Conservation (phyloP, 1,140 invertebrate species). For the Manduca sexta region DNA sequence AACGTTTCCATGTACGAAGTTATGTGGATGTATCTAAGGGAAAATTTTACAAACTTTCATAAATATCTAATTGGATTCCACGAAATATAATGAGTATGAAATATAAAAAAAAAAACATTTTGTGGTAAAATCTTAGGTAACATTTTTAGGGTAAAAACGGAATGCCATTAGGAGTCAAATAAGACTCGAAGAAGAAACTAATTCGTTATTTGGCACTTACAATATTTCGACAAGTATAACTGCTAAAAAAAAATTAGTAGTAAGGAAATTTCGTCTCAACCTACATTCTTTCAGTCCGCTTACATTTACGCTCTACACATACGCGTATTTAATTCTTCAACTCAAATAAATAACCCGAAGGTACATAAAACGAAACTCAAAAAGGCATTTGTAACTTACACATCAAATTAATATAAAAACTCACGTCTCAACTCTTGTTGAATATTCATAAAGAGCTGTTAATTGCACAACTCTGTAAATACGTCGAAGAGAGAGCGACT, state of each 20-base stretch:
- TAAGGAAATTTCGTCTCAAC: too few species aligned
- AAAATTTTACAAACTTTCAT: not conserved
- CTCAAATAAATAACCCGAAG: constrained; percentile 2
- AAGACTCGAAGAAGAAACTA: too few species aligned
- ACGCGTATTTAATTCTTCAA: not conserved
- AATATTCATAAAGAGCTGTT: constrained; percentile 72
- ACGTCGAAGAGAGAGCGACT: constrained; percentile 20
- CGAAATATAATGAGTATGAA: not conserved
- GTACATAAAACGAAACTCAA: constrained; percentile 14
- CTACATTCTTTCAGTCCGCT: too few species aligned
- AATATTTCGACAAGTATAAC: too few species aligned
- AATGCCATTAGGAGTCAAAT: too few species aligned
- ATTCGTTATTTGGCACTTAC: too few species aligned
- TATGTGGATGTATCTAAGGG: not conserved
- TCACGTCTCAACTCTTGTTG: constrained; percentile 50
- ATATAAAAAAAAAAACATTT: too few species aligned
- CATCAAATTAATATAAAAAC: constrained; percentile 66
- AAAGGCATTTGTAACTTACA: constrained; percentile 39
- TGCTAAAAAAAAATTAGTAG: too few species aligned
- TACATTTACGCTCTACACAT: not conserved
- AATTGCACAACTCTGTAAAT: constrained; percentile 70
- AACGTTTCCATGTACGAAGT: constrained; percentile 2
- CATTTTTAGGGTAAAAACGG: too few species aligned
- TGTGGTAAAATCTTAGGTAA: too few species aligned
- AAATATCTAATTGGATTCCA: not conserved